These are phyloP conservation scores for Coronaproctus castanopsis DNA, from an alignment of 2,888 invertebrate species.

Conservation along the genomic window DNA sequence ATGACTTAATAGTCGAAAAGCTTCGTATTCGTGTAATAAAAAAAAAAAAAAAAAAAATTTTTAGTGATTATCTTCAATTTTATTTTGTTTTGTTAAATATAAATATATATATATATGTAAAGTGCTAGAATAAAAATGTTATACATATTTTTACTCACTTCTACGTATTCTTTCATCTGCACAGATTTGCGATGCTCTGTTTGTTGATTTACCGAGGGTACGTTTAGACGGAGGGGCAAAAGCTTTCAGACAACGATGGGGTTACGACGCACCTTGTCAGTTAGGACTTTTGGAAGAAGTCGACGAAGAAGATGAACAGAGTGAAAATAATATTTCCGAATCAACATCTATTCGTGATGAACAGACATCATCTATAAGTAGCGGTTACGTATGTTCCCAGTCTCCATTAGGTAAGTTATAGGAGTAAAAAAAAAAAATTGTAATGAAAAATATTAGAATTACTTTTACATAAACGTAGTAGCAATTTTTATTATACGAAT, in stretches of 20 bases:
- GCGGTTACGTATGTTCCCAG: constrained; percentile 20
- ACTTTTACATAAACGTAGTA: too few species aligned
- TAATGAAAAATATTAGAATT: too few species aligned
- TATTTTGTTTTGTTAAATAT: too few species aligned
- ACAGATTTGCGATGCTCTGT: constrained; percentile 36
- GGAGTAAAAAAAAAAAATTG: constrained; percentile 2
- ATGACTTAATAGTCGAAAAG: too few species aligned
- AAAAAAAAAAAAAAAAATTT: too few species aligned
- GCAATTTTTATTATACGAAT: too few species aligned
- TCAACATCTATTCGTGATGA: constrained; percentile 44
- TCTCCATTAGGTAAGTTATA: constrained; percentile 35
- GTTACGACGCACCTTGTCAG: constrained; percentile 38
- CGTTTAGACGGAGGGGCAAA: constrained; percentile 46
- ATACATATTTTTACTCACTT: too few species aligned
- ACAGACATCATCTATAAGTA: constrained; percentile 19
- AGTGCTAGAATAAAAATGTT: too few species aligned
- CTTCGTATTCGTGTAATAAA: too few species aligned
- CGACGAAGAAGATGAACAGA: constrained; percentile 32
- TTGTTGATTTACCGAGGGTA: constrained; percentile 40
- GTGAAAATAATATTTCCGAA: constrained; percentile 28
- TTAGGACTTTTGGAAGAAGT: constrained; percentile 48
- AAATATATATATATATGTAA: too few species aligned
- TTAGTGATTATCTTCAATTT: too few species aligned
- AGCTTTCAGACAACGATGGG: constrained; percentile 39
- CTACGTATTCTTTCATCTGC: too few species aligned